Percentiles rank a stretch among this genome's conserved stretches.
These are phyloP conservation scores for Poecilobothrus nobilitatus DNA, from an alignment of 2,888 invertebrate genomes.

Conservation along the genomic window DNA sequence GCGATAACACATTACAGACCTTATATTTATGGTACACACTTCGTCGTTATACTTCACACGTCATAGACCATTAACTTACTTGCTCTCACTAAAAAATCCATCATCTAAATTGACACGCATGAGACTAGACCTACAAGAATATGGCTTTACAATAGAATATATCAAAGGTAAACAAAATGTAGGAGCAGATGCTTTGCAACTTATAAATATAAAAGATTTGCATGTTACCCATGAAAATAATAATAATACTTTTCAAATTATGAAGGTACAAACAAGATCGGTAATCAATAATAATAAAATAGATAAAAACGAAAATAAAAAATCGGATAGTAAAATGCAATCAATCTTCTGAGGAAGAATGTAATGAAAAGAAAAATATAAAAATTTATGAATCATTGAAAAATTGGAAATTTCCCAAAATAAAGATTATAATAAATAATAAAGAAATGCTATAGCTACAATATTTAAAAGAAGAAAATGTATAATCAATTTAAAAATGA, in stretches of 20 bases:
- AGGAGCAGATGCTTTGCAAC: constrained; percentile 10
- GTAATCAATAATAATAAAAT: constrained; percentile 9
- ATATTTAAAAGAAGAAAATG: too few relatives aligned
- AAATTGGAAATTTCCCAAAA: too few relatives aligned
- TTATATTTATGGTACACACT: constrained; percentile 19
- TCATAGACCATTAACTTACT: constrained; percentile 24
- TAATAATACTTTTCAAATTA: too few relatives aligned
- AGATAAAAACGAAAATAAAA: background rate
- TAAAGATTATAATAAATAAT: too few relatives aligned
- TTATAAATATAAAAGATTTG: background rate
- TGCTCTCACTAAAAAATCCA: constrained; percentile 25
- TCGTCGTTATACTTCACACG: too few relatives aligned
- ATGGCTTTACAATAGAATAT: constrained; percentile 20
- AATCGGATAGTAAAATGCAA: background rate
- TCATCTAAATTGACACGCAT: constrained; percentile 26
- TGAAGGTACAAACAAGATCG: background rate
- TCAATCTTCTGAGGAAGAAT: background rate
- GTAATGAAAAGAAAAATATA: too few relatives aligned
- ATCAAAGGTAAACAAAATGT: too few relatives aligned
- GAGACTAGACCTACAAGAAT: constrained; percentile 24
- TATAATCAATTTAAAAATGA: too few relatives aligned
- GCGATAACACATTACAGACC: constrained; percentile 24
- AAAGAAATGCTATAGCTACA: too few relatives aligned
- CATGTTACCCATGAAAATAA: background rate
- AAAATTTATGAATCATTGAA: too few relatives aligned